A percentile compares a stretch with the other conserved stretches of the same genome.
Evolutionary conservation across 2,113 vertebrate species (phyloP).

Genomic region (Thamnophis sirtalis): DNA sequence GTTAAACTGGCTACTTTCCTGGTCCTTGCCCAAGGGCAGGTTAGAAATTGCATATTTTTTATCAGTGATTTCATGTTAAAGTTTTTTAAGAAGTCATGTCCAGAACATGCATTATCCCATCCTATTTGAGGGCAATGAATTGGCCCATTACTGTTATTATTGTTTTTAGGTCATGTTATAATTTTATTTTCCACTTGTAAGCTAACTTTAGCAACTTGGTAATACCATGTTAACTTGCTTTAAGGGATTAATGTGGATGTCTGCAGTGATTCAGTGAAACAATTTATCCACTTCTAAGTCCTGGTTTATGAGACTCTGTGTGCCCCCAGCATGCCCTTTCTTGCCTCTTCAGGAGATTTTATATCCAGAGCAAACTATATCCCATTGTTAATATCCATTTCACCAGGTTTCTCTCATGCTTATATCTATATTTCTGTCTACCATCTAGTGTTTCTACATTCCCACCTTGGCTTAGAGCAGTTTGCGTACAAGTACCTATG

Average conservation of each 20-base stretch:
- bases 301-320: not conserved
- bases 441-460: not conserved
- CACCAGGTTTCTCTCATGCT: not conserved
- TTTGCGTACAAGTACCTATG: not conserved
- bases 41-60: not conserved
- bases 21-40: not conserved
- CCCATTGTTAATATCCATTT: not conserved
- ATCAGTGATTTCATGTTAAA: not conserved
- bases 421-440: not conserved
- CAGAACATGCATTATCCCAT: not conserved
- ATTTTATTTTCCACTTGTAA: not conserved
- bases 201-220: not conserved
- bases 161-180: not conserved
- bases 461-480: not conserved
- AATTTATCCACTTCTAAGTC: not conserved
- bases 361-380: not conserved
- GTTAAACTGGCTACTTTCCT: not conserved
- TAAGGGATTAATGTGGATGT: not conserved
- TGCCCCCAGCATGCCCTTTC: not conserved
- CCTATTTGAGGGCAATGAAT: not conserved
- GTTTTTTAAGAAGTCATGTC: not conserved
- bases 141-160: not conserved
- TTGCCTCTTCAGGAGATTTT: not conserved
- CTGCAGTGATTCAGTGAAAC: not conserved
- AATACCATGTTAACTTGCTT: not conserved